These are phyloP conservation scores for Benitochromis conjunctus DNA, from an alignment of 2,113 vertebrate genomes.

Conservation along the genomic window DNA sequence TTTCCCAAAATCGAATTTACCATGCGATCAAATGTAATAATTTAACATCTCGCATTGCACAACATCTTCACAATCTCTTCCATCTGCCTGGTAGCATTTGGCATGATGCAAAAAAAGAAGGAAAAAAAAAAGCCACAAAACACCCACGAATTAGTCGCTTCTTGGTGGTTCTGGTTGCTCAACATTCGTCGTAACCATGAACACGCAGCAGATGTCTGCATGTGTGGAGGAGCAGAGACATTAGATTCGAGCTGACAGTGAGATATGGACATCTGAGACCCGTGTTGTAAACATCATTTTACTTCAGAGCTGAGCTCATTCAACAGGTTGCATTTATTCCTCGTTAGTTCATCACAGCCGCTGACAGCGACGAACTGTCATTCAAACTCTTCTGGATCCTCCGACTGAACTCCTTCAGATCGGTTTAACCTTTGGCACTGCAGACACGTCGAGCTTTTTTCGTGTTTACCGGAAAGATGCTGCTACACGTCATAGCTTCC, in stretches of 20 bases:
- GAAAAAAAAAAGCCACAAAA: not conserved
- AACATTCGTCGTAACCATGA: not conserved
- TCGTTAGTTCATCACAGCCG: conserved; percentile 20
- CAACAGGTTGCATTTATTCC: conserved; percentile 30
- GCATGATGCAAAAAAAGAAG: not conserved
- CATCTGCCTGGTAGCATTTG: conserved; percentile 13
- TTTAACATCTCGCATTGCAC: conserved; percentile 4
- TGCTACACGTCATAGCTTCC: conserved; percentile 28
- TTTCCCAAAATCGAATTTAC: conserved; percentile 32
- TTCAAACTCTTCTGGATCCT: conserved; percentile 10
- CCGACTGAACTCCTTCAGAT: conserved; percentile 26
- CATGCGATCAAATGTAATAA: conserved; percentile 2
- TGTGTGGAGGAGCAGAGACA: not conserved
- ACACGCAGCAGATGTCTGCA: conserved; percentile 30
- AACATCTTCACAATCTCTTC: conserved; percentile 18
- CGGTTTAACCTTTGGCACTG: conserved; percentile 40
- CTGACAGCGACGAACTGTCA: not conserved
- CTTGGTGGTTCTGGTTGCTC: conserved; percentile 11
- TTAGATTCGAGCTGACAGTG: conserved; percentile 16
- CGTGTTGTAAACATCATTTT: conserved; percentile 6
- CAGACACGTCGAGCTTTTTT: conserved; percentile 39
- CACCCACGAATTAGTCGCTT: not conserved
- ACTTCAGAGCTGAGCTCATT: conserved; percentile 24
- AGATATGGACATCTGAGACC: conserved; percentile 22
- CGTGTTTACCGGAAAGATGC: conserved; percentile 26